These are phyloP conservation scores for Trogon surrucura DNA, from an alignment of 2,113 vertebrate genomes.

Conservation along the genomic window DNA sequence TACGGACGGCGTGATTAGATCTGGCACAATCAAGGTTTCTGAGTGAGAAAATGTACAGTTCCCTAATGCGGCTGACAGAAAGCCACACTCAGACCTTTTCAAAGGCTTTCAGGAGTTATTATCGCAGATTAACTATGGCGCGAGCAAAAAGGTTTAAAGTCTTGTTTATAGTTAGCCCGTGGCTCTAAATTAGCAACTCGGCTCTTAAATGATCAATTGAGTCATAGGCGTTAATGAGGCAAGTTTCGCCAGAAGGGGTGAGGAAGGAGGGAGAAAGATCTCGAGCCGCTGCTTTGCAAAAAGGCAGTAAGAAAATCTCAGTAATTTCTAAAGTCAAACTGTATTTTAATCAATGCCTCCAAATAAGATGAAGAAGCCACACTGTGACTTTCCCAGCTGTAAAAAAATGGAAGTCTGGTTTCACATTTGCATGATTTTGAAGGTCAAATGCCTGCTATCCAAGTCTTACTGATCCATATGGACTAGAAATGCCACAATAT, in stretches of 20 bases:
- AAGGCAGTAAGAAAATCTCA: slow-evolving; percentile 48
- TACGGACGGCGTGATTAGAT: slow-evolving; percentile 71
- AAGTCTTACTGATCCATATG: slow-evolving; percentile 87
- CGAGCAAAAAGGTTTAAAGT: slow-evolving; percentile 78
- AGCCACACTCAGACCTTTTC: slow-evolving; percentile 79
- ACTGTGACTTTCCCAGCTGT: slow-evolving; percentile 78
- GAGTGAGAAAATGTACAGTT: slow-evolving; percentile 73
- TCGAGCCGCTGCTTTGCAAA: slow-evolving; percentile 8
- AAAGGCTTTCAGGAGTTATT: slow-evolving; percentile 77
- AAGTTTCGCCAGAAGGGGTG: slow-evolving; percentile 74
- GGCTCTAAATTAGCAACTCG: slow-evolving; percentile 78
- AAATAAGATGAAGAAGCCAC: slow-evolving; percentile 71
- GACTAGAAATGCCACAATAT: slow-evolving; percentile 89
- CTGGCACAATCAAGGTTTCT: slow-evolving; percentile 78
- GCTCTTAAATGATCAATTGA: slow-evolving; percentile 78
- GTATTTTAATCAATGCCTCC: slow-evolving; percentile 79
- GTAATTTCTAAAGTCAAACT: slow-evolving; percentile 70
- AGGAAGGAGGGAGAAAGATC: slow-evolving; percentile 24
- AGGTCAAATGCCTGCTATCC: slow-evolving; percentile 86
- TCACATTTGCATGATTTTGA: slow-evolving; percentile 85
- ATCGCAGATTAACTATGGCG: slow-evolving; percentile 72
- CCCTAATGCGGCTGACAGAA: slow-evolving; percentile 75
- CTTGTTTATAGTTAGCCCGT: slow-evolving; percentile 71
- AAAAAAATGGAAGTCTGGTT: slow-evolving; percentile 79
- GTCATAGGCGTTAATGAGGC: slow-evolving; percentile 77